Percentiles rank a stretch among this genome's conserved stretches.
These are phyloP conservation scores for Drosophila macrospina DNA, from an alignment of 2,888 invertebrate species.

Conservation along the genomic window DNA sequence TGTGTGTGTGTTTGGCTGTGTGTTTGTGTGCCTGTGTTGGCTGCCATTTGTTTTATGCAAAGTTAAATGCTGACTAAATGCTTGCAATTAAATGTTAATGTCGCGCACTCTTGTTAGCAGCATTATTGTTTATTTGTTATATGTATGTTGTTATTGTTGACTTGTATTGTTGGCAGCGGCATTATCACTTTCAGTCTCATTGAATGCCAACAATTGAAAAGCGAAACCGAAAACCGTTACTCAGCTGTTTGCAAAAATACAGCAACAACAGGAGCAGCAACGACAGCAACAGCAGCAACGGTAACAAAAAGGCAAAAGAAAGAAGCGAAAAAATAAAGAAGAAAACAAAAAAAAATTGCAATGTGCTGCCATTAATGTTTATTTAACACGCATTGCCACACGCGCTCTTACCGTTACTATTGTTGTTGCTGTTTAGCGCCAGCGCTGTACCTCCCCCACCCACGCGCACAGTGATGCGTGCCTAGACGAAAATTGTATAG, in stretches of 20 bases:
- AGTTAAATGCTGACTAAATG: slow-evolving; percentile 77
- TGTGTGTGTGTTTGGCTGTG: not conserved
- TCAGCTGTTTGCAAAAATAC: slow-evolving; percentile 34
- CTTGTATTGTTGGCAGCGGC: slow-evolving; percentile 49
- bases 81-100: slow-evolving; percentile 79
- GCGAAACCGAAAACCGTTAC: slow-evolving; percentile 64
- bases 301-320: slow-evolving; percentile 16
- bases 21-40: not conserved
- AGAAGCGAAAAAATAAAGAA: slow-evolving; percentile 12
- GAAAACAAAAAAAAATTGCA: slow-evolving; percentile 49
- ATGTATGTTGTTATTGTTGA: slow-evolving; percentile 23
- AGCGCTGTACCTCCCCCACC: slow-evolving; percentile 27
- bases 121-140: slow-evolving; percentile 12
- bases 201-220: slow-evolving; percentile 69
- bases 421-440: slow-evolving; percentile 35
- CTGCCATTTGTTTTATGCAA: slow-evolving; percentile 76
- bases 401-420: slow-evolving; percentile 54
- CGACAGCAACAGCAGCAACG: slow-evolving; percentile 11
- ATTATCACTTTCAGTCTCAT: slow-evolving; percentile 74
- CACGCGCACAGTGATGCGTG: slow-evolving; percentile 40
- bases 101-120: slow-evolving; percentile 52
- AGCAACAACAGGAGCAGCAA: not conserved
- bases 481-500: not conserved
- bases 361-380: slow-evolving; percentile 72
- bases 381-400: slow-evolving; percentile 78